Evolutionary conservation across 1,140 invertebrate genomes (phyloP), one percentile per base, ranked within the genome.

Genomic region (Drosophila neocordata): DNA sequence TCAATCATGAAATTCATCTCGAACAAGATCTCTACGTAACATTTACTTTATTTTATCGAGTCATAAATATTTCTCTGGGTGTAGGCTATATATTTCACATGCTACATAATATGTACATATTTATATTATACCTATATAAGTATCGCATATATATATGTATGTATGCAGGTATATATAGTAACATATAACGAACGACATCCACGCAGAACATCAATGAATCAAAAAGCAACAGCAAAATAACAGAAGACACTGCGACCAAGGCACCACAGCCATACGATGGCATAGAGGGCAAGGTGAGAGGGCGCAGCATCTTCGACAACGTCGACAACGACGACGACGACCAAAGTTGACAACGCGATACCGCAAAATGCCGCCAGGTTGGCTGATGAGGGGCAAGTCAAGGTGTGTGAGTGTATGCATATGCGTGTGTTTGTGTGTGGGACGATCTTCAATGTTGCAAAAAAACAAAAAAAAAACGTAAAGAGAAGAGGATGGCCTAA

Each of bases 201-300:
- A 87, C 74, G 82, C 82, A 87, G 78, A 69, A 87, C 74, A 70
- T 87, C 82, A 87, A 85, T 87, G 82, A 85, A 85, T 85, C 82
- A 85, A 85, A 87, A 74, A 77, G 70, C 79, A 67, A 77, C 65
- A 74, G 34, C 66, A 63, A 51, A 58, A 41, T 53, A 48, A 69
- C 58, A 67, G 64, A 59, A 65, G 44, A 69, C 41, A 48, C 31
- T 51, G 44, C 34, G 27, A 35, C 2, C 20, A 13, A 51, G 4
- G 35, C 57, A 56, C 5, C 15, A n/a, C 20, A 61, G 65, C 31
- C 15, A 41, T 22, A 31, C 6, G 3, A 13, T 35, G 53, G 13
- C 11, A 56, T 11, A 48, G 41, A 48, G 15, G 41, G 41, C 53
- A 69, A 87, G 82, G 82, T 81, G 78, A 82, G 82, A 87, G 82